Percentiles rank a stretch among this genome's conserved stretches.
These are phyloP conservation scores for Seira ritae DNA, from an alignment of 2,888 invertebrate genomes.

Conservation along the genomic window DNA sequence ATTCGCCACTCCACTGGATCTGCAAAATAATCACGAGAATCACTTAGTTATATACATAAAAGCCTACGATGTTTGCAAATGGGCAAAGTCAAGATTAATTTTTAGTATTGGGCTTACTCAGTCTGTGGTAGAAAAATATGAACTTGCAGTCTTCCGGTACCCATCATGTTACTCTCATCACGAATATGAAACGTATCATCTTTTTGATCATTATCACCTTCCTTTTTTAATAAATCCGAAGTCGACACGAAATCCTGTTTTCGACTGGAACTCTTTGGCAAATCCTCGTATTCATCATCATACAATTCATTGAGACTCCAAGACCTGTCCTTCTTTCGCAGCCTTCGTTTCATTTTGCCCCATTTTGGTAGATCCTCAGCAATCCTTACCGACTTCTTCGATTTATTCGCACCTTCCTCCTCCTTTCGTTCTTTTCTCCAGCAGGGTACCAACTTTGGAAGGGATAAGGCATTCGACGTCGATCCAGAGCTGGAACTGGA, in stretches of 20 bases:
- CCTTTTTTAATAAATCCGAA: neutral
- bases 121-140: conserved; percentile 72
- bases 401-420: conserved; percentile 11
- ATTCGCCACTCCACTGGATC: too few species aligned
- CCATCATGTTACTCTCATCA: conserved; percentile 34
- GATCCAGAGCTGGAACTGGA: conserved; percentile 10
- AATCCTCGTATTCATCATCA: conserved; percentile 29
- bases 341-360: conserved; percentile 48
- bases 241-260: neutral
- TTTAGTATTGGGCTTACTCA: conserved; percentile 51
- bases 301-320: conserved; percentile 33
- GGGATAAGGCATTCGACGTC: conserved; percentile 6
- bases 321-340: conserved; percentile 20
- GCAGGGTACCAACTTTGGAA: conserved; percentile 60
- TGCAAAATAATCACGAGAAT: conserved; percentile 18
- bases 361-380: conserved; percentile 49
- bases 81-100: too few species aligned
- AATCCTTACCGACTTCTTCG: conserved; percentile 61
- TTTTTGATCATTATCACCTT: neutral
- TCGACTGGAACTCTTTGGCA: neutral
- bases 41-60: too few species aligned
- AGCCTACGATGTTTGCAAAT: too few species aligned
- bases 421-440: conserved; percentile 45
- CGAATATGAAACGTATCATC: conserved; percentile 34
- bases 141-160: conserved; percentile 63